Evolutionary conservation across 2,797 vertebrate species (phyloP), one percentile per base, ranked within the genome.

Genomic region (Sebastes baramenuke): DNA sequence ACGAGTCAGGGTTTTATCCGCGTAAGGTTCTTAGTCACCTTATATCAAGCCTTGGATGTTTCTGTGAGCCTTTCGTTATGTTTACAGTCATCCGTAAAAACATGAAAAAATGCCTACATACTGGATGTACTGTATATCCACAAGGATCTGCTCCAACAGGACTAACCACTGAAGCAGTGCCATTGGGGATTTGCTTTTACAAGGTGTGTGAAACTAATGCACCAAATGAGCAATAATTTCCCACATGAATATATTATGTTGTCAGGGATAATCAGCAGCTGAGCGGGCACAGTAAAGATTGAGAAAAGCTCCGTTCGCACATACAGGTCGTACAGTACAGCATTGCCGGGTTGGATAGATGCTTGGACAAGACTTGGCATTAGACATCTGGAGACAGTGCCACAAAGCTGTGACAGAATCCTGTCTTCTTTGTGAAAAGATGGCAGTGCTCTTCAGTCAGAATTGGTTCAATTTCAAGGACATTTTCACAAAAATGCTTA

Each of bases 211-310:
- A 72, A 84, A 29, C 12, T 20, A 75, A 68, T 82, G 32, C 55
- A 67, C 54, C 54, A 77, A 70, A 67, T 82, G 42, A 67, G 20
- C 32, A 64, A 46, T 61, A 2, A 82, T 84, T 77, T 60, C 38
- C 58, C 38, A 46, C 25, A 67, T 74, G 24, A 61, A 36, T 68
- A 25, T 65, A 55, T 67, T 24, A 67, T 65, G 70, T 62, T 86
- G 25, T 22, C 42, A 25, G 46, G 38, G 25, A 84, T 79, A 46
- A 87, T 73, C n/a, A 74, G 72, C 58, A 77, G 58, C 67, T 5
- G 66, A 70, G 49, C 6, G 18, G 49, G 46, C 49, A 49, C 18
- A 52, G 38, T 36, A 65, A 24, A 66, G 34, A 71, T 2, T 66
- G 24, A 54, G 38, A 9, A 68, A 59, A 77, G 11, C 30, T 30